Conservation (phyloP, 1,140 invertebrate species). For the Ptiloglossa arizonensis region DNA sequence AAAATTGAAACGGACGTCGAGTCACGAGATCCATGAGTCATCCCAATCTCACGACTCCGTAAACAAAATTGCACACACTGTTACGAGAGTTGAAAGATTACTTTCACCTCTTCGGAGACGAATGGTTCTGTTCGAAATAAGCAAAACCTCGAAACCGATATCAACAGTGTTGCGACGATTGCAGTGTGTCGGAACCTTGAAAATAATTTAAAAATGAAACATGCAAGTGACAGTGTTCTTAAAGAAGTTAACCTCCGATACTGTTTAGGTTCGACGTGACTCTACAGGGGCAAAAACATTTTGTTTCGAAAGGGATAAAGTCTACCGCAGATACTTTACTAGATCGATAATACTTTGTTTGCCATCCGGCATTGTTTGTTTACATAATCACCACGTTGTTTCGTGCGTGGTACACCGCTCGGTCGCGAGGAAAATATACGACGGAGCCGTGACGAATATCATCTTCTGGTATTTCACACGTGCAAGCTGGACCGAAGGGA, state of each 20-base stretch:
- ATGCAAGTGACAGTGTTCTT: too few species aligned
- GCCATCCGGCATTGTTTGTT: slow-evolving; percentile 16
- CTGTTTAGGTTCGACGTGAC: background rate
- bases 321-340: background rate
- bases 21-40: too few species aligned
- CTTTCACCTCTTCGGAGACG: too few species aligned
- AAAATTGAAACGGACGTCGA: too few species aligned
- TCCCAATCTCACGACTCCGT: too few species aligned
- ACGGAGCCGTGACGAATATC: slow-evolving; percentile 24
- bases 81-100: too few species aligned
- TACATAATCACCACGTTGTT: slow-evolving; percentile 22
- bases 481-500: slow-evolving; percentile 1
- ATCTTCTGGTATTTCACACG: slow-evolving; percentile 31
- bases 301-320: background rate
- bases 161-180: too few species aligned
- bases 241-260: background rate
- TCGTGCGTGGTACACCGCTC: background rate
- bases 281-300: background rate
- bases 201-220: too few species aligned
- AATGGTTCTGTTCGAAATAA: too few species aligned
- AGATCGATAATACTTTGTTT: background rate
- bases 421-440: background rate
- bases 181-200: too few species aligned
- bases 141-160: too few species aligned
- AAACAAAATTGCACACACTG: too few species aligned